These are phyloP conservation scores for Diuraphis noxia DNA, from an alignment of 1,140 invertebrate species.

Conservation along the genomic window DNA sequence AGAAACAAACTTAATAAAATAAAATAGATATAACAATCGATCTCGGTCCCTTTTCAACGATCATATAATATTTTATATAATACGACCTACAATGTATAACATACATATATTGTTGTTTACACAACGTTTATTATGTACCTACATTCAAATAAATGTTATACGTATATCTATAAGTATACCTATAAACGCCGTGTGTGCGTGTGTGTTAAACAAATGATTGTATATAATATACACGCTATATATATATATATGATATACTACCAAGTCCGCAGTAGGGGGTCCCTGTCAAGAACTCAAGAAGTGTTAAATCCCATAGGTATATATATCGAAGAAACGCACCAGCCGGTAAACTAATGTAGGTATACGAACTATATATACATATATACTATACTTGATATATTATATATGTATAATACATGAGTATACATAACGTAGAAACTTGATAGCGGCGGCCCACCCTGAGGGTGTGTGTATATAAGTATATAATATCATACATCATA, in stretches of 20 bases:
- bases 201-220: constrained; percentile 33
- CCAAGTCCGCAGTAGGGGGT: not conserved
- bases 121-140: not conserved
- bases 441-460: constrained; percentile 8
- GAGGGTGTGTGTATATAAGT: not conserved
- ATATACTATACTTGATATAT: not conserved
- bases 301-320: constrained; percentile 29
- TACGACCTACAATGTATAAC: too few relatives aligned
- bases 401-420: not conserved
- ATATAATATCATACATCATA: too few relatives aligned
- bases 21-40: not conserved
- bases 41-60: not conserved
- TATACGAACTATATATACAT: too few relatives aligned
- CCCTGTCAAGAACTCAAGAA: constrained; percentile 49
- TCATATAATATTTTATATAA: constrained; percentile 11
- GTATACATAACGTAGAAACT: not conserved
- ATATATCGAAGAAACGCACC: constrained; percentile 11
- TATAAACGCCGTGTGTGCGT: not conserved
- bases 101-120: too few relatives aligned
- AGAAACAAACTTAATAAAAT: not conserved
- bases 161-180: not conserved
- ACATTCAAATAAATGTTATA: too few relatives aligned
- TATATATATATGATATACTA: not conserved
- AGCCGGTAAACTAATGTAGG: too few relatives aligned
- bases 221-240: not conserved